Conservation (phyloP, 1,140 invertebrate genomes). For the Diachasma alloeum region DNA sequence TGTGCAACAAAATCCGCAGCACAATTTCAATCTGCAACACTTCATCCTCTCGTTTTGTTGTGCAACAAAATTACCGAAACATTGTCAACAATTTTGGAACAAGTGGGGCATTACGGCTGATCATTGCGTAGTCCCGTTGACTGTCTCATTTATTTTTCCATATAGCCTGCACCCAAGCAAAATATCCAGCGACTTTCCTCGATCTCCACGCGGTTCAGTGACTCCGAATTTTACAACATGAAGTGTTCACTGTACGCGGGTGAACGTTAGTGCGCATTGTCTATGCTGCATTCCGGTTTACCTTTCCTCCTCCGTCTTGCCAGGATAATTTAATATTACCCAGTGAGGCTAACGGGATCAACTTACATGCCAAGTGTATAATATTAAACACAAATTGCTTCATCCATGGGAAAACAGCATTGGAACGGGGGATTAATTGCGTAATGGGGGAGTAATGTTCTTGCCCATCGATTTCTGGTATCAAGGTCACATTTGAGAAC, state of each 20-base stretch:
- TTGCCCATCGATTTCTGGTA: not conserved
- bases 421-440: constrained; percentile 1
- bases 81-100: no score
- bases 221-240: not conserved
- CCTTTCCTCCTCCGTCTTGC: not conserved
- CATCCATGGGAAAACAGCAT: constrained; percentile 9
- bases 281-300: not conserved
- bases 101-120: no score
- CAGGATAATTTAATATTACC: constrained; percentile 24
- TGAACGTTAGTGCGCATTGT: not conserved
- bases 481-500: not conserved
- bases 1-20: no score
- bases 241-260: not conserved
- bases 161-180: no score
- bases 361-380: constrained; percentile 1
- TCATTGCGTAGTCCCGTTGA: no score
- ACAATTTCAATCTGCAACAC: no score
- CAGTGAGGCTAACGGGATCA: constrained; percentile 13
- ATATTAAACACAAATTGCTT: constrained; percentile 15
- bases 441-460: not conserved
- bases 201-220: not conserved
- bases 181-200: not conserved
- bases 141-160: no score
- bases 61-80: no score
- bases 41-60: no score